Base-by-base conservation (phyloP, 2,888 invertebrate species). In the Priocnemis perturbator region DNA sequence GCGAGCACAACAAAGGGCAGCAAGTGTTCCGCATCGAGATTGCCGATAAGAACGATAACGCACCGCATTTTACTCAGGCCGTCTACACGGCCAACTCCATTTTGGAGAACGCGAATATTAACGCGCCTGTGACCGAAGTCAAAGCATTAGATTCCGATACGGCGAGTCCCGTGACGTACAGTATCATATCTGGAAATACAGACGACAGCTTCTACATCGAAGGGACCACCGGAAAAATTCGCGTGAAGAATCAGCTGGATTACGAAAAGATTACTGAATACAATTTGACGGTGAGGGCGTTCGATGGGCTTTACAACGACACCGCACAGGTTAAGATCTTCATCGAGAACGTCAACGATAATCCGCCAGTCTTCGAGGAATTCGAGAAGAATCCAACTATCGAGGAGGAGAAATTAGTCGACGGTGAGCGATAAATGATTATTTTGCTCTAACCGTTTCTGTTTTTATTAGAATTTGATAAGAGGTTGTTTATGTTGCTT, bases 1-100 rank as follows among this genome's bases (percentile, higher is more conserved):
- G 92, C 0, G 91, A 94, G 83, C 96, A 93, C 62, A 97, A 97
- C 88, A 92, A 91, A 57, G 93, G 93, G 1, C 93, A 94, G 80
- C 96, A 96, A 89, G 94, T 94, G 62, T 96, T 98, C 86, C 92
- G 95, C 78, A 97, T 98, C 82, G 95, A 94, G 85, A 97, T 99
- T 53, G 97, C 96, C 21, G 99, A 99, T 90, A 96, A 96, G 86
- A 99, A 99, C 88, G 99, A 99, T 89, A 98, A 99, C 89, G 93
- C 94, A 20, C 99, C 99, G 0, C 93, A 93, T 81, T 99, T 99
- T 87, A 94, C 94, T n/a, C 92, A 95, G 84, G 89, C 91, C 0
- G 91, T 93, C 5, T 96, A 96, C 86, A 91, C 93, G 19, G 95
- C 95, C 0, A 93, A 94, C 79, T 93, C 93, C 60, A 92, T 96